Conservation (phyloP, 2,888 invertebrate genomes). For the Tromatobia lineatoria region DNA sequence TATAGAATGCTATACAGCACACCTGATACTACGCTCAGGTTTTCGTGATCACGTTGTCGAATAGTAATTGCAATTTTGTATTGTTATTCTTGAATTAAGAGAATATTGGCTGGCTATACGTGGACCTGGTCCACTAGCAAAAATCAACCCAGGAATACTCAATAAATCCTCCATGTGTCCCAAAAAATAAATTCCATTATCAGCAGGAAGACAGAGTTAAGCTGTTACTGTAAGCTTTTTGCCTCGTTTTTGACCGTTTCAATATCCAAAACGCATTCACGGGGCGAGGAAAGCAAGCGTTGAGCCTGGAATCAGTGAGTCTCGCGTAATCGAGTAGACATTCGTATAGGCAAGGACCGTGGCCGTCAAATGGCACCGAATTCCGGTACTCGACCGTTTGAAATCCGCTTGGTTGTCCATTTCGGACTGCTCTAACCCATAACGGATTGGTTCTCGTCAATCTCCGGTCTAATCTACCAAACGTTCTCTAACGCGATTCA, state of each 20-base stretch:
- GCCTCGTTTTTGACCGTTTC: not conserved
- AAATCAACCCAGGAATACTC: not conserved
- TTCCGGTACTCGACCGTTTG: conserved; percentile 40
- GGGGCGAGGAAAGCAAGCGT: not conserved
- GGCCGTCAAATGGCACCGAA: conserved; percentile 25
- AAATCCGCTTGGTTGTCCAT: conserved; percentile 43
- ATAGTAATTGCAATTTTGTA: not conserved
- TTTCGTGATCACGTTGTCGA: too few species aligned
- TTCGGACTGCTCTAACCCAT: conserved; percentile 27
- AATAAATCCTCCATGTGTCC: conserved; percentile 3
- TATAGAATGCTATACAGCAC: too few species aligned
- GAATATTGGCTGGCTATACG: not conserved
- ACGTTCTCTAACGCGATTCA: conserved; percentile 43
- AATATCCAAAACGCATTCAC: conserved; percentile 19
- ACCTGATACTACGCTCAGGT: not conserved
- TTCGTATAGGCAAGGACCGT: conserved; percentile 7
- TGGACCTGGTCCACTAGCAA: not conserved
- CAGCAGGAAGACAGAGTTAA: conserved; percentile 20
- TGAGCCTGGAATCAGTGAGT: conserved; percentile 53
- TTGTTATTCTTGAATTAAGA: not conserved
- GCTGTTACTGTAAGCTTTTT: conserved; percentile 23
- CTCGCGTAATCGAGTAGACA: conserved; percentile 51
- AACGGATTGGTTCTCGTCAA: conserved; percentile 68
- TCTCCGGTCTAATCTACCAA: conserved; percentile 67
- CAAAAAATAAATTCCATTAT: conserved; percentile 26